Base-by-base conservation (phyloP, 2,888 invertebrate genomes). In the Synergus japonicus region DNA sequence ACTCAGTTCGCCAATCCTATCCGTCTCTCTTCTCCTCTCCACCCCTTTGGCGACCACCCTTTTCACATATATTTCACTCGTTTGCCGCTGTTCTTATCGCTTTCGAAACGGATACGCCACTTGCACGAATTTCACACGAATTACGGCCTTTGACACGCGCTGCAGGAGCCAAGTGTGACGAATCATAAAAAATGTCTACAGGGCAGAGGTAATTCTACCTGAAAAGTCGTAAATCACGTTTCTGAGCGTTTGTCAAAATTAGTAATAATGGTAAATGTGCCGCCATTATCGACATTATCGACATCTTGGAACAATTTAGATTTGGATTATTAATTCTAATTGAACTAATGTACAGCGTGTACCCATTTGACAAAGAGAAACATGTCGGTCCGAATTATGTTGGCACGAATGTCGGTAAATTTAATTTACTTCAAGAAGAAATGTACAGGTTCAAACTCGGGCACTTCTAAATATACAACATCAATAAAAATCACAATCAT, bases 91-190 rank as follows among this genome's bases (percentile, higher is more conserved):
- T 78, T 78, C 82, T 82, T 83, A 82, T 82, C 83, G 79, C 60
- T 63, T n/a, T 18, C 49, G 54, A 49, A 82, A 78, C 82, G 82
- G 84, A 86, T 86, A 85, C 83, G 85, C 83, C 83, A 86, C 83
- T 86, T 84, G 81, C 85, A 84, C 85, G 81, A 83, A 84, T 86
- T 84, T 85, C 80, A 79, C 81, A 81, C 82, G 79, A 73, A 73
- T 73, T 73, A 73, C 73, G 73, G 54, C 73, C 73, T 73, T 49
- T 54, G 73, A 73, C 73, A 73, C 54, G 54, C 73, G 54, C 73
- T 73, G n/a, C 73, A 73, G 29, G 54, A 54, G 29, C 73, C 73
- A 9, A 37, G 37, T 54, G 15, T 73, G 73, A 73, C 73, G 54
- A 54, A 49, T 29, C 73, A 18, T 49, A 73, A 54, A 54, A 69